Evolutionary conservation across 2,888 invertebrate genomes (phyloP).

Genomic region (Spisula subtruncata): DNA sequence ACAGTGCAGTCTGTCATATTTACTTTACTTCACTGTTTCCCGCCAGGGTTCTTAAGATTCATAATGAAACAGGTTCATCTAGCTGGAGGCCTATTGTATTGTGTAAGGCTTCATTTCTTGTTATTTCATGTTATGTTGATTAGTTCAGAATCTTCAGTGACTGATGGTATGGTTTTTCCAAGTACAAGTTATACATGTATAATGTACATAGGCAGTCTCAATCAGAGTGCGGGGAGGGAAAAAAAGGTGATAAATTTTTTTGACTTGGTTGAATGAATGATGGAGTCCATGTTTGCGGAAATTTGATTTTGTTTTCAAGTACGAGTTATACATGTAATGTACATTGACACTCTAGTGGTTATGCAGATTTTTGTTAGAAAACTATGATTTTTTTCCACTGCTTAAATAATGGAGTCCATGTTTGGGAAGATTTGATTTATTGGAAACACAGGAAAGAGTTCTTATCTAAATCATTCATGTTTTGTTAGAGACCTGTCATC

Average conservation of each 20-base stretch:
- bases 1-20: neutral
- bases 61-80: neutral
- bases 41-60: neutral
- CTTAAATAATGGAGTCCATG: neutral
- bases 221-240: no score
- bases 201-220: neutral
- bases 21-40: neutral
- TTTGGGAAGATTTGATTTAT: slow-evolving; percentile 5
- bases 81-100: neutral
- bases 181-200: neutral
- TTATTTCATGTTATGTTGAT: neutral
- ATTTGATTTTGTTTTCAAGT: no score
- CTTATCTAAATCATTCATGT: slow-evolving; percentile 9
- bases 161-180: neutral
- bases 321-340: neutral
- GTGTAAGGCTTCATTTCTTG: neutral
- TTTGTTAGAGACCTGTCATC: neutral
- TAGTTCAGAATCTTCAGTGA: neutral
- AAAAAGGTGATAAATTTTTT: no score
- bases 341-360: neutral
- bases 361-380: no score
- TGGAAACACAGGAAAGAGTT: neutral
- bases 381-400: neutral
- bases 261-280: no score
- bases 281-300: no score